Conservation (phyloP, 1,140 invertebrate genomes). For the Copidosoma floridanum region DNA sequence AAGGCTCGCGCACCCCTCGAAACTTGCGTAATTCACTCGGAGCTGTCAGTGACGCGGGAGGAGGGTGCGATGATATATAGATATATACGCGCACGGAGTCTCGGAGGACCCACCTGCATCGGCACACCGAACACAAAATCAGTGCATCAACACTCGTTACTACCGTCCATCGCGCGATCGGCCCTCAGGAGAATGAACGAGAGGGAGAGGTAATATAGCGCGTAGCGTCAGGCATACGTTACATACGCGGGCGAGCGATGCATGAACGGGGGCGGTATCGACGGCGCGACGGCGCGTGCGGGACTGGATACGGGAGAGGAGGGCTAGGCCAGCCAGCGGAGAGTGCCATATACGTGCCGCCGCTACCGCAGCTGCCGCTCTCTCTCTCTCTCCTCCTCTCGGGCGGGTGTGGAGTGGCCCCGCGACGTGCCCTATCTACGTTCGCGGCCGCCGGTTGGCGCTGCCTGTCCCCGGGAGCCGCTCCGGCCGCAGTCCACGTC, state of each 20-base stretch:
- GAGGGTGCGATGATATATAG: too few relatives aligned
- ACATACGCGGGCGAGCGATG: too few relatives aligned
- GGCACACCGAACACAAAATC: too few relatives aligned
- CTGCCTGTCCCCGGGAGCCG: not conserved
- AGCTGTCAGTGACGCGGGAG: too few relatives aligned
- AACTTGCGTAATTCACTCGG: too few relatives aligned
- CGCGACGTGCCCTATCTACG: not conserved
- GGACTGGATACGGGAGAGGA: slow-evolving; percentile 14
- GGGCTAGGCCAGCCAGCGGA: not conserved
- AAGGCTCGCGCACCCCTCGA: too few relatives aligned
- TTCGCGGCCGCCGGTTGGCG: slow-evolving; percentile 24
- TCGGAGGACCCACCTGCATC: too few relatives aligned
- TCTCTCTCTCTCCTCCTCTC: slow-evolving; percentile 22
- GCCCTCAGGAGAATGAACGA: not conserved
- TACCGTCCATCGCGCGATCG: not conserved
- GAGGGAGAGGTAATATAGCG: not conserved
- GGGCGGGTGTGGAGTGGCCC: slow-evolving; percentile 9
- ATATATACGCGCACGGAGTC: too few relatives aligned
- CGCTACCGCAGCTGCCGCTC: not conserved
- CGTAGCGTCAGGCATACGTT: not conserved
- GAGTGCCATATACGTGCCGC: not conserved
- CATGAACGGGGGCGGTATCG: slow-evolving; percentile 4
- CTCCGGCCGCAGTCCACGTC: not conserved
- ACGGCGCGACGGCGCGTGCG: slow-evolving; percentile 19
- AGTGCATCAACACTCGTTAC: not conserved